phyloP scores from a whole-genome alignment of 2,797 vertebrate species.

The Squalus acanthias region DNA sequence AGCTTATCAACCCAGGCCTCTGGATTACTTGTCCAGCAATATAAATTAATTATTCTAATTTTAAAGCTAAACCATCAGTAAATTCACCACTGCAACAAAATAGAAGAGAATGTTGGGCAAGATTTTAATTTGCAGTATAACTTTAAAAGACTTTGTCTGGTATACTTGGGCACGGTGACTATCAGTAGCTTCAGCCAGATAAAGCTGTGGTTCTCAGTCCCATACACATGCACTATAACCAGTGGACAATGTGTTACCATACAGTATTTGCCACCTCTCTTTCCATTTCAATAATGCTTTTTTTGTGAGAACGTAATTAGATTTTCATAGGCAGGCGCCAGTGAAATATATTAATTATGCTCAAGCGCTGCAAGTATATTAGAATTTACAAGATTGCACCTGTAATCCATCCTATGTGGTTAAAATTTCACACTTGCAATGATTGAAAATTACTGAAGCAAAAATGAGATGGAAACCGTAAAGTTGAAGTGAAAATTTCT shows the following conservation, averaged over 20 bases:
- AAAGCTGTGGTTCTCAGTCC: too few relatives aligned
- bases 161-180: neutral
- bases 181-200: too few relatives aligned
- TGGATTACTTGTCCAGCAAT: neutral
- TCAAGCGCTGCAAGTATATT: neutral
- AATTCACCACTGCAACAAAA: neutral
- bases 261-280: neutral
- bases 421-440: constrained; percentile 17
- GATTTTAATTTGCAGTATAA: neutral
- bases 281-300: neutral
- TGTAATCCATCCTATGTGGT: neutral
- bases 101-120: neutral
- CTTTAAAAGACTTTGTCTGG: neutral
- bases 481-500: neutral
- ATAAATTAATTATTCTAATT: neutral
- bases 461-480: neutral
- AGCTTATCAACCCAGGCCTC: neutral
- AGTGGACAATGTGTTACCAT: neutral
- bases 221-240: neutral
- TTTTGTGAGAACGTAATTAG: neutral
- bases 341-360: neutral
- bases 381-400: neutral
- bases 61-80: neutral
- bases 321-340: neutral
- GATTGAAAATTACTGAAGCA: constrained; percentile 24